Evolutionary conservation across 2,888 invertebrate genomes (phyloP), one percentile per base, ranked within the genome.

Genomic region (Brenthis ino): DNA sequence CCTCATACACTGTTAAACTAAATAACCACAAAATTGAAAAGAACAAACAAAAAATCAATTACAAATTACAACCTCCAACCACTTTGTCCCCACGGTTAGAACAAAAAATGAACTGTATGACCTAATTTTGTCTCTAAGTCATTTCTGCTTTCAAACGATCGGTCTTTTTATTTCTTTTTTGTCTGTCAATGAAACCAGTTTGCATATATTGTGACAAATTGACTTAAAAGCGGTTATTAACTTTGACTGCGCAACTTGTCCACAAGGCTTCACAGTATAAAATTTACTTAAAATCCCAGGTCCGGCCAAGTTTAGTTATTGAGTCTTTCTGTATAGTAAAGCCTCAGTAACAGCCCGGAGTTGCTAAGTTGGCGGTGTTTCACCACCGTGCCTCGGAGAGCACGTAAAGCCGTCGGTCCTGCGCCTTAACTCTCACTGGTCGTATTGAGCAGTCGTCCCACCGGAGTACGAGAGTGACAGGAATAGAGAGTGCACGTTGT

Each of bases 111-210:
- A 47, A 56, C n/a, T 50, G 28, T 28, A 57, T 33, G 60, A 60
- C 58, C 66, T 58, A 66, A 60, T 60, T 66, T 33, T 11, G 33
- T 55, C 47, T 55, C 66, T 55, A 66, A 66, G 54, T 55, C 66
- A 33, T 60, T 65, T 60, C 60, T 60, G 48, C 28, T 66, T 48
- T 28, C 24, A 6, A 58, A 14, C 48, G 58, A 51, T n/a, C 51
- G 53, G 13, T 8, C 11, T 16, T 16, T 47, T 58, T 65, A 58
- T 51, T 53, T 54, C 47, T 28, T 66, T 48, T 66, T 48, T 66
- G 58, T 54, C 58, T 66, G 66, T 54, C 54, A 58, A 66, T 66
- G 47, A 54, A 60, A 58, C 28, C 53, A 47, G 58, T 16, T 51
- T n/a, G 43, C 47, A 51, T 28, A 11, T 60, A 43, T 50, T 57